Base-by-base conservation (phyloP, 1,140 invertebrate species). In the Drosophila nikananu region DNA sequence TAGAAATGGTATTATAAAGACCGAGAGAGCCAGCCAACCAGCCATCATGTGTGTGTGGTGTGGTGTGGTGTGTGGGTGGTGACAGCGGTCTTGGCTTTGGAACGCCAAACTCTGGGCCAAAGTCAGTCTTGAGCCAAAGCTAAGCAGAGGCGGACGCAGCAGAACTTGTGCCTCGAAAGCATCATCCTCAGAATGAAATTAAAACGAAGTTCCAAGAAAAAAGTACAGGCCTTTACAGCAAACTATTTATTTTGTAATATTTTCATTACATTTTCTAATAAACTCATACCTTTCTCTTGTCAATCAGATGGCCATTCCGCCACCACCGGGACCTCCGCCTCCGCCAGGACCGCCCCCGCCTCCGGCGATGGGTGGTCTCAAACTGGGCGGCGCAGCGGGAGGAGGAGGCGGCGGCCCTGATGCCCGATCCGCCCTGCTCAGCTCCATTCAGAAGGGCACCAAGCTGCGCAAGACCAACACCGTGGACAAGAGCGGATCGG, bases 401-500 rank as follows among this genome's bases (percentile, higher is more conserved):
- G 21, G 19, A 46, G 21, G 21, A 46, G 44, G 44, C 19, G 44
- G 66, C n/a, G 93, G 93, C 10, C 94, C 95, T 17, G 95, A 96
- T 75, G 94, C 95, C 42, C 94, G 96, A 81, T 94, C 94, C 65
- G 94, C 95, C 17, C 93, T 98, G 55, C 94, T 98, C 27, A 95
- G 95, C 77, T 97, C 97, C 49, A 98, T 98, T 83, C 95, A 97
- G 78, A 95, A 96, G 92, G 97, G 98, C 51, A 94, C 96, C 59
- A 94, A 95, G 67, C 94, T 98, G 67, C 98, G 97, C 92, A 98
- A 98, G 93, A 95, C 97, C 64, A 95, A 96, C 2, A 98, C 97
- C 9, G 96, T 97, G 86, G 98, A 98, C 92, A 96, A 97, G 93
- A 98, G 97, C 94, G 96, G 95, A 44, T 97, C 98, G 2, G 87